Evolutionary conservation across 1,140 invertebrate genomes (phyloP).

Genomic region (Tetramorium simillimum): DNA sequence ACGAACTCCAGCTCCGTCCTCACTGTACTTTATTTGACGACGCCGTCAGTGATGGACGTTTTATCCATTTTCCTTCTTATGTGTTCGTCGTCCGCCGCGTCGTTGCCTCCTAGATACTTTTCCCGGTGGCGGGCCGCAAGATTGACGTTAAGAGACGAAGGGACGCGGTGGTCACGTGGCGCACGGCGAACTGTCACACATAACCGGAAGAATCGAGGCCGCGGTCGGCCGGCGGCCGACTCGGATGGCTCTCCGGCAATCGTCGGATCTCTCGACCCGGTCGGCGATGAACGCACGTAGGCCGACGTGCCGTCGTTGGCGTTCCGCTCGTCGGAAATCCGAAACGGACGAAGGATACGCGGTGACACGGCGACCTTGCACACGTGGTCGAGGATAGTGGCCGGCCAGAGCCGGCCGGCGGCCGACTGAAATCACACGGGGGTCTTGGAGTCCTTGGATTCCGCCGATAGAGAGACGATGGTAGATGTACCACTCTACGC

Average conservation of each 20-base stretch:
- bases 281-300: not conserved
- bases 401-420: slow-evolving; percentile 84
- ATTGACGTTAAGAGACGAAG: not conserved
- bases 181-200: not conserved
- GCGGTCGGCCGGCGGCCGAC: slow-evolving; percentile 40
- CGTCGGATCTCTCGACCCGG: not conserved
- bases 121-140: not conserved
- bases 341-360: not conserved
- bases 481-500: slow-evolving; percentile 82
- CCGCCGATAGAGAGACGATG: slow-evolving; percentile 80
- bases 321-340: not conserved
- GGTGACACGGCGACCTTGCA: slow-evolving; percentile 37
- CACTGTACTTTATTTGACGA: not conserved
- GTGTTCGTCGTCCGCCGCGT: not conserved
- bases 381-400: slow-evolving; percentile 78
- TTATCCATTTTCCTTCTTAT: not conserved
- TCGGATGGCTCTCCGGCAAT: not conserved
- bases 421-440: slow-evolving; percentile 82
- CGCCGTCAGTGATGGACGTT: not conserved
- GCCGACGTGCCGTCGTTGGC: not conserved
- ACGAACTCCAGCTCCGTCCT: not conserved
- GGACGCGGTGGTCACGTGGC: not conserved
- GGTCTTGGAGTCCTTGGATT: slow-evolving; percentile 83
- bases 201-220: slow-evolving; percentile 1
- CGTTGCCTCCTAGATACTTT: not conserved